Base-by-base conservation (phyloP, 2,797 vertebrate species). In the Crocodylus rhombifer region DNA sequence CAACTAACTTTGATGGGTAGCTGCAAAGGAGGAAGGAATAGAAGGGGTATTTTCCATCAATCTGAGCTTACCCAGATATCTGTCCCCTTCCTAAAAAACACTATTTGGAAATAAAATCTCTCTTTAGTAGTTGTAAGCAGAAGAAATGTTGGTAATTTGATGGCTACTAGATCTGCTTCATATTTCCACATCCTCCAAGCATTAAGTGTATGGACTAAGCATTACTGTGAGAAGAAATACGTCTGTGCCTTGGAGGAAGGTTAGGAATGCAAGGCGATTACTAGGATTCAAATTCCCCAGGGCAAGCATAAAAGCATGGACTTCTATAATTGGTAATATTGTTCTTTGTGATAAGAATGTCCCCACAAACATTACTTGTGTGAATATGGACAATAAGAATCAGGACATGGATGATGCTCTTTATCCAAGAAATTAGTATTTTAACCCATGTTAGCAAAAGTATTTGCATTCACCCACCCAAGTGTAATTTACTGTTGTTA, bases 151-250 rank as follows among this genome's bases (percentile, higher is more conserved):
- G 86, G 93, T 97, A 88, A 95, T 95, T 92, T 90, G 57, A 61
- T 80, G 91, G 77, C 94, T 97, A 95, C 91, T 96, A 84, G 77
- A 95, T 94, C 93, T 94, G 56, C 92, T 93, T 82, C 81, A 90
- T 92, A 71, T 81, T 94, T 91, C 91, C 91, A 87, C 80, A 82
- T 90, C 82, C 42, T 85, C 77, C 86, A 79, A 57, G 64, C 69
- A 76, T 93, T 78, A 91, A 93, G 93, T 94, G 84, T 95, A 75
- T 91, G 65, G 61, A 91, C 93, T 77, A 82, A 93, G 61, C 61
- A 58, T 84, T 92, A 64, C 75, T 96, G 93, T 88, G 61, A 95
- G 94, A 96, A 67, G 88, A 96, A 90, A 94, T 77, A 3, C 83
- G 82, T 90, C 75, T 94, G 63, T 75, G 89, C 77, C 60, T 89